Evolutionary conservation across 2,797 vertebrate genomes (phyloP).

Genomic region (Carcharodon carcharias): DNA sequence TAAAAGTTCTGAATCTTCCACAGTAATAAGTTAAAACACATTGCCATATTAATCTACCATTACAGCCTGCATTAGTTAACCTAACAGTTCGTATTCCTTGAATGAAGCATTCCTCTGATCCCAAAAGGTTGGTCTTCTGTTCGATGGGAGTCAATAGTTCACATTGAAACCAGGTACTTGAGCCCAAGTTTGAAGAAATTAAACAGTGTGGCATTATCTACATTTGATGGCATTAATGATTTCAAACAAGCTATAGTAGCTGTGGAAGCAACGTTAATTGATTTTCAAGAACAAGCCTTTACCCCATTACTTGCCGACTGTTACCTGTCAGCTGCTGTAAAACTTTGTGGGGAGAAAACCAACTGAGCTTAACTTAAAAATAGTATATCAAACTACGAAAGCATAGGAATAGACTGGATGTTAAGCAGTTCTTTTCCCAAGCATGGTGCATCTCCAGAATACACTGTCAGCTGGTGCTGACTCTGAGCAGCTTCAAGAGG

Average conservation of each 20-base stretch:
- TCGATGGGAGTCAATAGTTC: no score
- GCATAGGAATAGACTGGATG: not conserved
- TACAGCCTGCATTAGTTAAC: no score
- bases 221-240: no score
- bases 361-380: not conserved
- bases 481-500: not conserved
- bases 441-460: not conserved
- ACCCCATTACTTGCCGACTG: not conserved
- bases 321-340: not conserved
- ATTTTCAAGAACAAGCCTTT: not conserved
- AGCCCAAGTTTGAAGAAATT: not conserved
- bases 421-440: not conserved
- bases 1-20: no score
- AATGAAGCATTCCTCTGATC: no score
- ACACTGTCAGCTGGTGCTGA: not conserved
- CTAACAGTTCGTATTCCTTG: no score
- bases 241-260: not conserved
- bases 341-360: not conserved
- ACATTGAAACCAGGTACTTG: no score
- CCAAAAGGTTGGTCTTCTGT: no score
- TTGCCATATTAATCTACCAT: no score
- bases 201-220: no score
- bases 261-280: not conserved
- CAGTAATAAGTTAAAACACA: no score
- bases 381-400: not conserved